Conservation (phyloP, 1,140 invertebrate species). For the Reticulitermes speratus region DNA sequence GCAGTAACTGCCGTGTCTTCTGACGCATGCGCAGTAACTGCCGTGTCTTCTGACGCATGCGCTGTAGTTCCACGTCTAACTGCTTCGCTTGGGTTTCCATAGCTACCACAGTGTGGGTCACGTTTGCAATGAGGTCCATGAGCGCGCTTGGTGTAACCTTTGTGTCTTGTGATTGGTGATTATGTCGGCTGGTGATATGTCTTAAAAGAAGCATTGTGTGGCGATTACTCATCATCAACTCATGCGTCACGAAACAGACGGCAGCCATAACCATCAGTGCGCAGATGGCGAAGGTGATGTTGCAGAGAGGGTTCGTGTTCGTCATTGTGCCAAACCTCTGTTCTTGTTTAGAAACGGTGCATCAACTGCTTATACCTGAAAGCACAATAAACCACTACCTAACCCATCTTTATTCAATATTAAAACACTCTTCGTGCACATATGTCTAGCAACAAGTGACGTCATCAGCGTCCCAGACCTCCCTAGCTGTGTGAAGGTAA, state of each 20-base stretch:
- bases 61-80: background rate
- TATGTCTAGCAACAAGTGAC: no score
- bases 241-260: background rate
- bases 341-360: background rate
- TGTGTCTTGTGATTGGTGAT: background rate
- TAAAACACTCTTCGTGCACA: background rate
- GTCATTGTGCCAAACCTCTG: background rate
- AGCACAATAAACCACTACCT: background rate
- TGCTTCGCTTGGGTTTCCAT: background rate
- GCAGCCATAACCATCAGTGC: background rate
- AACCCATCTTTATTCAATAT: background rate
- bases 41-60: background rate
- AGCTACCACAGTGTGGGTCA: background rate
- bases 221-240: background rate
- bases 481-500: background rate
- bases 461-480: background rate
- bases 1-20: background rate
- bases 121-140: background rate
- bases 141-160: background rate
- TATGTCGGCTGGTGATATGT: background rate
- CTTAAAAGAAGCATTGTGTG: background rate
- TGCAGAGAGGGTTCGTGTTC: background rate
- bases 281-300: background rate
- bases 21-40: slow-evolving; percentile 2
- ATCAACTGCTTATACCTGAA: background rate